These are phyloP conservation scores for Leptosomus discolor DNA, from an alignment of 2,113 vertebrate species.

Conservation along the genomic window DNA sequence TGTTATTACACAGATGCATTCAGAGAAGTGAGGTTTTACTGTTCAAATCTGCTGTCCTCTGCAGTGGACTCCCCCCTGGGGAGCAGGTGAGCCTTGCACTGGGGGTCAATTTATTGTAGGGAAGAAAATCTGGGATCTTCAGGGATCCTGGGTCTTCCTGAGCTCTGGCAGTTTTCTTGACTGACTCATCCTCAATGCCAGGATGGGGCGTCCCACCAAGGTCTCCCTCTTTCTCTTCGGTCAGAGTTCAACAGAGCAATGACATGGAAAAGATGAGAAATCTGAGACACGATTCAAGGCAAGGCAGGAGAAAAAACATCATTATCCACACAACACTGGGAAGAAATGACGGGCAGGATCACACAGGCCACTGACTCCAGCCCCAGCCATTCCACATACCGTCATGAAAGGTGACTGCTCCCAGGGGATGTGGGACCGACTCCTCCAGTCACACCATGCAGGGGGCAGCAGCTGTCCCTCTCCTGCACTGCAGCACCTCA, in stretches of 20 bases:
- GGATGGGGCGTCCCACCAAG: rapidly evolving
- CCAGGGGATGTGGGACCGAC: rapidly evolving
- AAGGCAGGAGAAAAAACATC: background rate
- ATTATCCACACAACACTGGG: background rate
- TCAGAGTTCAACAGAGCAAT: background rate
- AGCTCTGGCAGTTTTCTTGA: background rate
- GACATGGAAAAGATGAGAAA: background rate
- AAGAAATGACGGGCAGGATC: rapidly evolving
- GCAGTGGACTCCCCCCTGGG: background rate
- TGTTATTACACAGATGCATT: rapidly evolving
- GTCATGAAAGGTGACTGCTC: background rate
- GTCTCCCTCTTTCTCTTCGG: background rate
- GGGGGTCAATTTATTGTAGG: rapidly evolving
- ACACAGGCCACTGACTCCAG: rapidly evolving
- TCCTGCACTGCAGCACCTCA: rapidly evolving
- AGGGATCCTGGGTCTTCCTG: background rate
- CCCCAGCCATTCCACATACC: rapidly evolving
- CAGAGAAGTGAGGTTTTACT: background rate
- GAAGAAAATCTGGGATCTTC: background rate
- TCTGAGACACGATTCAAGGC: rapidly evolving
- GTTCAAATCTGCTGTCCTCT: background rate
- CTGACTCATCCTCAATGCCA: rapidly evolving
- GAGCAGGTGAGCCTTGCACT: background rate
- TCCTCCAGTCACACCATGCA: background rate
- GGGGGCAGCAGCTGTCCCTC: background rate